Evolutionary conservation across 1,140 invertebrate species (phyloP).

Genomic region (Ceratitis capitata): DNA sequence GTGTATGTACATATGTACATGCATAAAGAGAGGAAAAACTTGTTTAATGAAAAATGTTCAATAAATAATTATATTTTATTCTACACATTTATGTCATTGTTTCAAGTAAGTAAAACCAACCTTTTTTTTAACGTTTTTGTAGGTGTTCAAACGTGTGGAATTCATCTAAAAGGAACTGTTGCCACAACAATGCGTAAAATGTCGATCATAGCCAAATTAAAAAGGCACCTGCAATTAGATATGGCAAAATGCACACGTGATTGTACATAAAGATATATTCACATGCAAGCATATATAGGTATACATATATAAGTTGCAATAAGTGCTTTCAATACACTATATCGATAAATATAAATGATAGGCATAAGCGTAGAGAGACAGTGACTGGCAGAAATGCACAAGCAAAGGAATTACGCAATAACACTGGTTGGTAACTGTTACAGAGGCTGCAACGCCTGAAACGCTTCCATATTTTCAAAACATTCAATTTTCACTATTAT

Average conservation of each 20-base stretch:
- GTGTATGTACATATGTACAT: neutral
- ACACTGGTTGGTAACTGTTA: neutral
- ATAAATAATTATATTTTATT: conserved; percentile 5
- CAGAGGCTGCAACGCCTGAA: too few species aligned
- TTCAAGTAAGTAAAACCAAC: neutral
- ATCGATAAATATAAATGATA: neutral
- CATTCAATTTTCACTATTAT: too few species aligned
- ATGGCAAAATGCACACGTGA: conserved; percentile 27
- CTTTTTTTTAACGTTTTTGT: conserved; percentile 3
- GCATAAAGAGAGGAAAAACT: neutral
- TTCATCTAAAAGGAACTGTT: conserved; percentile 30
- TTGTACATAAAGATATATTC: neutral
- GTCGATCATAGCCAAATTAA: conserved; percentile 26
- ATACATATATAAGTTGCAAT: too few species aligned
- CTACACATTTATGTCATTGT: neutral
- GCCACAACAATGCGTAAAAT: conserved; percentile 27
- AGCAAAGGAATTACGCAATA: neutral
- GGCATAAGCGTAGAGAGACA: neutral
- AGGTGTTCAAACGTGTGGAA: conserved; percentile 25
- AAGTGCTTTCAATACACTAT: neutral
- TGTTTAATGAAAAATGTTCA: conserved; percentile 14
- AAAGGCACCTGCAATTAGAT: conserved; percentile 32
- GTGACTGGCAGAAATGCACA: neutral
- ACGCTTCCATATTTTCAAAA: too few species aligned
- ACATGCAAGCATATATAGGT: too few species aligned